phyloP scores from a whole-genome alignment of 1,140 invertebrate species.

The Drosophila sturtevanti region DNA sequence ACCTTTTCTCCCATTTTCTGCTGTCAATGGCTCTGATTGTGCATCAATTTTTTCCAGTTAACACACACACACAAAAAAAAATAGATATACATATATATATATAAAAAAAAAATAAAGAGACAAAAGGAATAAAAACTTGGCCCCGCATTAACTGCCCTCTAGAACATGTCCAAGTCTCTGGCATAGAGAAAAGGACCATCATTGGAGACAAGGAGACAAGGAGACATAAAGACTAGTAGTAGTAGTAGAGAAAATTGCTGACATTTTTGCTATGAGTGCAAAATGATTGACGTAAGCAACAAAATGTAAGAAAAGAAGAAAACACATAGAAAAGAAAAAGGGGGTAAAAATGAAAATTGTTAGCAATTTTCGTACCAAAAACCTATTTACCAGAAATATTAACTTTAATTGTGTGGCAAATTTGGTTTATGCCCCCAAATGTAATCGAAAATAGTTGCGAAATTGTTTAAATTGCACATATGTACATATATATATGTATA shows the following conservation, averaged over 20 bases:
- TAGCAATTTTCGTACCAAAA: not conserved
- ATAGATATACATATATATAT: no score
- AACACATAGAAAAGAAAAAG: not conserved
- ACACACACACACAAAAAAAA: not conserved
- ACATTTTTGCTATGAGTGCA: slow-evolving; percentile 15
- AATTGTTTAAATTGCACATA: not conserved
- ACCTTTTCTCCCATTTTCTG: not conserved
- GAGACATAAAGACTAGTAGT: not conserved
- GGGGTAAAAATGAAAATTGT: not conserved
- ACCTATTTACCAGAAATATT: slow-evolving; percentile 8
- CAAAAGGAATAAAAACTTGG: not conserved
- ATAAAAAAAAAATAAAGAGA: not conserved
- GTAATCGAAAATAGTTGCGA: not conserved
- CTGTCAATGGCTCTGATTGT: slow-evolving; percentile 46
- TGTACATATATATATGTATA: no score
- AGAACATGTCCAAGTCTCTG: not conserved
- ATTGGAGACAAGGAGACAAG: not conserved
- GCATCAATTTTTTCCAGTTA: slow-evolving; percentile 41
- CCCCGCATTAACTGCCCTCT: not conserved
- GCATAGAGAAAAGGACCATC: not conserved
- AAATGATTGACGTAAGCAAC: slow-evolving; percentile 9
- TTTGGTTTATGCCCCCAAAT: not conserved
- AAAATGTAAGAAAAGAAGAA: not conserved
- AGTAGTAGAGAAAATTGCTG: slow-evolving; percentile 12
- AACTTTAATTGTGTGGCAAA: slow-evolving; percentile 11